These are phyloP conservation scores for Bettongia penicillata DNA, from an alignment of 2,113 vertebrate genomes.

Conservation along the genomic window DNA sequence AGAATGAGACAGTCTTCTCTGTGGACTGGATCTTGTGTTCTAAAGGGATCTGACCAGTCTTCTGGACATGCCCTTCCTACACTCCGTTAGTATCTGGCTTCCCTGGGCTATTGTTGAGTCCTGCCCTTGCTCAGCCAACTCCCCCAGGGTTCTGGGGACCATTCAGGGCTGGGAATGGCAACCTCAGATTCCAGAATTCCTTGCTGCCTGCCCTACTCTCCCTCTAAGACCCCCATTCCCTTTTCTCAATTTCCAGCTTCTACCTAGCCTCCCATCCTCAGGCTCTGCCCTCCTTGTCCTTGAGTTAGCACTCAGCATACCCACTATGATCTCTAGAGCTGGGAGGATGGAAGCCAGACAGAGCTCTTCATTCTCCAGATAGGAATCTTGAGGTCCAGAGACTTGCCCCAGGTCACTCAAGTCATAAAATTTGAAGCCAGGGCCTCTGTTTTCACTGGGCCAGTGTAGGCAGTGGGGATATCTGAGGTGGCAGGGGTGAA, in stretches of 20 bases:
- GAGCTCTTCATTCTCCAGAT: background rate
- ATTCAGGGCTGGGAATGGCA: no score
- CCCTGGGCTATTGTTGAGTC: background rate
- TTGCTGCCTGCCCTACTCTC: no score
- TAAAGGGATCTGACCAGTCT: background rate
- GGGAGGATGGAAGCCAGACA: background rate
- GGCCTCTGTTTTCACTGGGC: background rate
- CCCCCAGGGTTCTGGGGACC: no score
- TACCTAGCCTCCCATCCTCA: background rate
- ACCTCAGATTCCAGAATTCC: no score
- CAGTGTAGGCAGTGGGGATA: background rate
- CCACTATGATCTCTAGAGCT: no score
- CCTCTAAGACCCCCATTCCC: no score
- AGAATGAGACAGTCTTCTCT: background rate
- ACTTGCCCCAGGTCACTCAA: background rate
- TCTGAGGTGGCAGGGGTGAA: no score
- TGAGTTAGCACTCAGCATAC: no score
- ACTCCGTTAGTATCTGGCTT: background rate
- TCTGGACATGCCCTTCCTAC: background rate
- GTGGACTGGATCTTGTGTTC: background rate
- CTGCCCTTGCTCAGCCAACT: background rate
- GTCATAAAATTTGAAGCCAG: background rate
- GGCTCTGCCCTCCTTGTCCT: no score
- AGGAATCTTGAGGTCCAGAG: no score
- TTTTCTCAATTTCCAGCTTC: background rate